Percentiles rank a stretch among this genome's conserved stretches.
Evolutionary conservation across 2,797 vertebrate genomes (phyloP).

Genomic region (Poecilia picta): DNA sequence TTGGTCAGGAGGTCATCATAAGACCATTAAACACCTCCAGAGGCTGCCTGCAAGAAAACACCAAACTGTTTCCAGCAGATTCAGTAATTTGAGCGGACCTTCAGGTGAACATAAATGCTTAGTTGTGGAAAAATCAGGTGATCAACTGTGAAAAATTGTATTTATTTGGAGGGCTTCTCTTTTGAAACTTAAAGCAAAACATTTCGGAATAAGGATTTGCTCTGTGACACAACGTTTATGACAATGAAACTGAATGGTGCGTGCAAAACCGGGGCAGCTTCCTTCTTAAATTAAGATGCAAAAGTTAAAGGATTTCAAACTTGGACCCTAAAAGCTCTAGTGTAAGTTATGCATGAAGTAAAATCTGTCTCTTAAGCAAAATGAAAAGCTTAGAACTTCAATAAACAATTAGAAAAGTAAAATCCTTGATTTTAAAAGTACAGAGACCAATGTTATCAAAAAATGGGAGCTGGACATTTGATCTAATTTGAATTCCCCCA

Average conservation of each 20-base stretch:
- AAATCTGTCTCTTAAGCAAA: background rate
- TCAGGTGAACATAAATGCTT: background rate
- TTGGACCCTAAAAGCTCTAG: background rate
- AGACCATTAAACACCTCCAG: constrained; percentile 42
- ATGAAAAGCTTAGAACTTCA: background rate
- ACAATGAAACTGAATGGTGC: background rate
- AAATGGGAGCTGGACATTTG: background rate
- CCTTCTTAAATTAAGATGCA: background rate
- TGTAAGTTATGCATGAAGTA: background rate
- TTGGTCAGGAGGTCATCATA: constrained; percentile 39
- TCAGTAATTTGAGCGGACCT: background rate
- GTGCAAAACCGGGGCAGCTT: background rate
- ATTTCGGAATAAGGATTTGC: background rate
- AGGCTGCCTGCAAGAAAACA: background rate
- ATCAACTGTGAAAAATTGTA: background rate
- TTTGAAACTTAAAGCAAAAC: background rate
- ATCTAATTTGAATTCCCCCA: background rate
- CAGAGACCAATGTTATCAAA: background rate
- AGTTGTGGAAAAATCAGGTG: background rate
- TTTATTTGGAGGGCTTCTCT: background rate
- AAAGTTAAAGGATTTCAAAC: background rate
- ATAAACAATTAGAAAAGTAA: background rate
- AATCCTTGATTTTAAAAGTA: background rate
- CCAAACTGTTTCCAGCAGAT: background rate
- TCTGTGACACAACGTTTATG: background rate